phyloP scores from a whole-genome alignment of 2,113 vertebrate species.

The Melospiza melodia region DNA sequence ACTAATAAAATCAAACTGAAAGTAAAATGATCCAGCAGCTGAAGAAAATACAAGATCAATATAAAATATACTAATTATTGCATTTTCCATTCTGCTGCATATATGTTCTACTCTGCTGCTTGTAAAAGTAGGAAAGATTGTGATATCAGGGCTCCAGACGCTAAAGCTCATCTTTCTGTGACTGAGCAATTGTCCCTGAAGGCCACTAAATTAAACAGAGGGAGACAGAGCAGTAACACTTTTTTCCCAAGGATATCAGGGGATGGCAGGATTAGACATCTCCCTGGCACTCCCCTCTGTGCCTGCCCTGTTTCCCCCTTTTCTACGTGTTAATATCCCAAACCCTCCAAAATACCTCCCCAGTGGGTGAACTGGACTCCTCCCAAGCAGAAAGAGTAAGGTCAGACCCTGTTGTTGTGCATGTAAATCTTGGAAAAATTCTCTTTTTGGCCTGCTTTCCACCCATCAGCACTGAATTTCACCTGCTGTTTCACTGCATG shows the following conservation, averaged over 20 bases:
- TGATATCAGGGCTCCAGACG: neutral
- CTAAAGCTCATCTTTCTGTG: neutral
- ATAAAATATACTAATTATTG: slow-evolving; percentile 14
- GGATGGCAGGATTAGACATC: neutral
- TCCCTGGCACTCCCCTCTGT: neutral
- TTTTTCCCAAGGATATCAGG: neutral
- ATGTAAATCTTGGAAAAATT: neutral
- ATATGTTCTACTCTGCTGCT: neutral
- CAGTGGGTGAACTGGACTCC: rapidly evolving
- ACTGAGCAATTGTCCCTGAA: neutral
- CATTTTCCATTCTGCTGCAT: neutral
- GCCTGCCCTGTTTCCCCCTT: neutral
- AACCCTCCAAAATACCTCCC: neutral
- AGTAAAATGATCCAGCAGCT: neutral
- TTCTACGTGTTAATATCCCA: neutral
- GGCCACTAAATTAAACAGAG: slow-evolving; percentile 2
- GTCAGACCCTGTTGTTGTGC: neutral
- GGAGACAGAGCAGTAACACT: neutral
- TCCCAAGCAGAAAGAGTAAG: neutral
- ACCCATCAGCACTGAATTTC: neutral
- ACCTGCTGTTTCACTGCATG: neutral
- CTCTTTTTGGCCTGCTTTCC: neutral
- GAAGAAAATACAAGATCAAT: slow-evolving; percentile 31
- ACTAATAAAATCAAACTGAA: neutral
- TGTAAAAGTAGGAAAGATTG: neutral